Percentiles rank a stretch among this genome's conserved stretches.
phyloP scores from a whole-genome alignment of 35 echinoderm and acorn worm species.

The Patiria miniata region DNA sequence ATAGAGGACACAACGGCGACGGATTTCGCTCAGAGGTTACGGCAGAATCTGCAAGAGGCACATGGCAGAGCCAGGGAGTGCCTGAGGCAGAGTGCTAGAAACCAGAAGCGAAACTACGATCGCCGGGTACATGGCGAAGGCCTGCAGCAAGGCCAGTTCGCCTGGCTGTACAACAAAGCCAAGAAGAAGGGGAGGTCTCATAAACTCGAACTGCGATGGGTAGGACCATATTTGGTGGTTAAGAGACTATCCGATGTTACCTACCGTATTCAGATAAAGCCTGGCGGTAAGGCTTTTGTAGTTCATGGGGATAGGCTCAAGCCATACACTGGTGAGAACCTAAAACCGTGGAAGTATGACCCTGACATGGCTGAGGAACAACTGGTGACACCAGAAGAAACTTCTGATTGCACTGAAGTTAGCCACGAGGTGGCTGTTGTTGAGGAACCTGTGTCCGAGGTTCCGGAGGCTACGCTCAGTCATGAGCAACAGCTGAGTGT shows the following conservation, averaged over 20 bases:
- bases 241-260: constrained; percentile 43
- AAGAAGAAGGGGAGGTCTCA: constrained; percentile 23
- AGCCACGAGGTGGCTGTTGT: no score
- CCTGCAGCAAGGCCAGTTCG: constrained; percentile 21
- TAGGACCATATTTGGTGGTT: constrained; percentile 43
- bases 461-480: no score
- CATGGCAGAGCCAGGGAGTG: constrained; percentile 32
- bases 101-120: constrained; percentile 50
- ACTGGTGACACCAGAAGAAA: neutral
- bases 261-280: constrained; percentile 24
- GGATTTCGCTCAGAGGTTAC: neutral
- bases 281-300: neutral
- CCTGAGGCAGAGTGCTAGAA: constrained; percentile 4
- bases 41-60: neutral
- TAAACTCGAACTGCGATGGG: constrained; percentile 38
- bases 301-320: constrained; percentile 39
- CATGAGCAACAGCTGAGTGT: no score
- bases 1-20: neutral
- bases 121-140: neutral
- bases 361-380: neutral
- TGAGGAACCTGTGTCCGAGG: no score
- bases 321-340: neutral
- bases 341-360: neutral
- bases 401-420: neutral
- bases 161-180: constrained; percentile 24